phyloP scores from a whole-genome alignment of 1,140 invertebrate genomes.

The Contarinia nasturtii region DNA sequence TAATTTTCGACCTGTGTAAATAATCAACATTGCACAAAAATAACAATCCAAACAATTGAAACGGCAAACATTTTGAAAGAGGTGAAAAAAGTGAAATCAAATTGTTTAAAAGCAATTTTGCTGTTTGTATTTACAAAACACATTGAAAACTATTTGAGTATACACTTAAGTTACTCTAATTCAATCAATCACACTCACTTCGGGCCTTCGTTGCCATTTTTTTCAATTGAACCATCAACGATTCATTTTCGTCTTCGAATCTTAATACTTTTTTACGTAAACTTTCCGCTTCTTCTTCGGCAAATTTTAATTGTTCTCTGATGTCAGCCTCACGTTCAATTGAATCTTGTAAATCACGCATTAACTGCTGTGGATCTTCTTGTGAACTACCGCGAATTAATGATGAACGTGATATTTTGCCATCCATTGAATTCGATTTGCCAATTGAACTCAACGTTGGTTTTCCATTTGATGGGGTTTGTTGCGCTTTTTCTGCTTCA shows the following conservation, averaged over 20 bases:
- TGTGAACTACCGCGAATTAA: constrained; percentile 52
- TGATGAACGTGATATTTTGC: constrained; percentile 43
- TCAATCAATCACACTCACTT: constrained; percentile 34
- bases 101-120: background rate
- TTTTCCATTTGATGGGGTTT: constrained; percentile 28
- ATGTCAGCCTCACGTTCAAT: constrained; percentile 83
- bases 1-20: constrained; percentile 32
- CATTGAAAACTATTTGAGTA: too few species aligned
- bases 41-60: constrained; percentile 1
- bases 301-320: constrained; percentile 72
- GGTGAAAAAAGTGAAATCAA: background rate
- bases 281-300: constrained; percentile 74
- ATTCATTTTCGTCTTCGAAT: constrained; percentile 87
- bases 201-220: constrained; percentile 74
- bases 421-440: constrained; percentile 34
- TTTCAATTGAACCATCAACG: constrained; percentile 75
- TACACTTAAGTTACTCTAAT: background rate
- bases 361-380: constrained; percentile 57
- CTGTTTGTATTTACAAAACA: too few species aligned
- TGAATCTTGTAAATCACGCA: constrained; percentile 73
- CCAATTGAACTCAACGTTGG: constrained; percentile 33
- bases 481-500: constrained; percentile 32
- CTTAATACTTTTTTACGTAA: constrained; percentile 69
- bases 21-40: background rate
- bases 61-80: constrained; percentile 2